Conservation (phyloP, 2,797 vertebrate species). For the Tokudaia tokunoshimensis region DNA sequence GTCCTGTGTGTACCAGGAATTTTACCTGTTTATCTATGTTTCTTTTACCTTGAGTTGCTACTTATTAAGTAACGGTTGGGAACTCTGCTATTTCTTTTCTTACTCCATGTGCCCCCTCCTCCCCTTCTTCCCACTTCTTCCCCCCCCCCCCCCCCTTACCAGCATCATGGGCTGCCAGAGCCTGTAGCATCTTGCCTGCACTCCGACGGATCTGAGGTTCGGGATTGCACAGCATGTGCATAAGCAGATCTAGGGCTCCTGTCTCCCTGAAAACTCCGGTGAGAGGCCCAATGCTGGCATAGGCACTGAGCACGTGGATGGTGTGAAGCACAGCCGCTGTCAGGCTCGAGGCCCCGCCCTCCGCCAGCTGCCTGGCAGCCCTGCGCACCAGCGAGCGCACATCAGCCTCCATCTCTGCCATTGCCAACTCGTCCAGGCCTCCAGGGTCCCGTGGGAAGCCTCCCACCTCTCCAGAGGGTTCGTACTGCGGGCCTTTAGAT, state of each 20-base stretch:
- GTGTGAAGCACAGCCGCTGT: slow-evolving; percentile 93
- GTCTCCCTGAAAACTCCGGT: slow-evolving; percentile 95
- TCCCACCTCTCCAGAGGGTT: slow-evolving; percentile 84
- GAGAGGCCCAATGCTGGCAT: slow-evolving; percentile 95
- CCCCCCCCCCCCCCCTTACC: slow-evolving; percentile 87
- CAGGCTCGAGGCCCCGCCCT: slow-evolving; percentile 90
- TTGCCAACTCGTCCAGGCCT: slow-evolving; percentile 92
- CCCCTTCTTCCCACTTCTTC: background rate
- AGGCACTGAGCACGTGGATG: slow-evolving; percentile 95
- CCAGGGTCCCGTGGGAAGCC: slow-evolving; percentile 84
- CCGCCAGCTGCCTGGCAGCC: slow-evolving; percentile 93
- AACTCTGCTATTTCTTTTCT: slow-evolving; percentile 5
- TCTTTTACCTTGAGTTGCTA: slow-evolving; percentile 31
- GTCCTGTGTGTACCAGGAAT: background rate
- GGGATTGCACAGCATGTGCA: slow-evolving; percentile 95
- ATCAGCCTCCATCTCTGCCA: slow-evolving; percentile 95
- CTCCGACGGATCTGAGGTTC: slow-evolving; percentile 94
- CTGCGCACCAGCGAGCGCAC: slow-evolving; percentile 93
- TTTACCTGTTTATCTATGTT: background rate
- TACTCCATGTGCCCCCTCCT: background rate
- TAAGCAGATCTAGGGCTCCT: slow-evolving; percentile 94
- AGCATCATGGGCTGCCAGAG: slow-evolving; percentile 94
- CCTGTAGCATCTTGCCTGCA: slow-evolving; percentile 95
- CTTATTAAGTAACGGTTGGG: background rate
- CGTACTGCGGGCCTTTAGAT: slow-evolving; percentile 87